Evolutionary conservation across 2,113 vertebrate species (phyloP), one percentile per base, ranked within the genome.

Genomic region (Mustela lutreola): DNA sequence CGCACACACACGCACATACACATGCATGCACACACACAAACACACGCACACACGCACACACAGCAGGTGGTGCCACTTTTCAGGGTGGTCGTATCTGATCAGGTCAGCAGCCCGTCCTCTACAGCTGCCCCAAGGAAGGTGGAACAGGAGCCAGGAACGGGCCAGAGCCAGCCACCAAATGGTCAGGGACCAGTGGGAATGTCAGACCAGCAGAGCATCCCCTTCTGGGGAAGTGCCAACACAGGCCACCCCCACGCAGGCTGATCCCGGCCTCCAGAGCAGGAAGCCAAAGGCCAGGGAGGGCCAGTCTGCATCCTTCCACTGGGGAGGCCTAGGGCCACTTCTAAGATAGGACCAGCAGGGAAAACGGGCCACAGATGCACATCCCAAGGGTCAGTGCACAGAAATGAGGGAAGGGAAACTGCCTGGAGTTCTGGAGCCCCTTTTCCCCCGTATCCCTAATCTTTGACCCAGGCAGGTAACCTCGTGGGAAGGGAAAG

Each of bases 1-100:
- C 11, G 3, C 36, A 8, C 21, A 11, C 42, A 39, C 4, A 4
- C 0, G 4, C 21, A 19, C 5, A 21, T 15, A 2, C 19, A 9
- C 50, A 2, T 3, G 48, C 26, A 16, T 9, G 18, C 2, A 11
- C 6, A 7, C 4, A 50, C 50, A 50, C 48, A 14, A 12, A 50
- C 48, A 48, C 48, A 48, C 0, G 4, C 53, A 28, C 28, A 2
- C 3, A 4, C 36, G 18, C 11, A 3, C 26, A 31, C 5, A 26
- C 0, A 11, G n/a, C 94, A 81, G 63, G 36, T 1, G 19, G 79
- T 8, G 9, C 48, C 73, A 22, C n/a, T 86, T 63, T 33, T 24
- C 62, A 63, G 45, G 60, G 21, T 9, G 26, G 33, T 4, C 1
- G 8, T 3, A 11, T 36, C 56, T 58, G 36, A 73, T 93, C 65